phyloP scores from a whole-genome alignment of 1,140 invertebrate genomes.

The Drosophila ananassae region DNA sequence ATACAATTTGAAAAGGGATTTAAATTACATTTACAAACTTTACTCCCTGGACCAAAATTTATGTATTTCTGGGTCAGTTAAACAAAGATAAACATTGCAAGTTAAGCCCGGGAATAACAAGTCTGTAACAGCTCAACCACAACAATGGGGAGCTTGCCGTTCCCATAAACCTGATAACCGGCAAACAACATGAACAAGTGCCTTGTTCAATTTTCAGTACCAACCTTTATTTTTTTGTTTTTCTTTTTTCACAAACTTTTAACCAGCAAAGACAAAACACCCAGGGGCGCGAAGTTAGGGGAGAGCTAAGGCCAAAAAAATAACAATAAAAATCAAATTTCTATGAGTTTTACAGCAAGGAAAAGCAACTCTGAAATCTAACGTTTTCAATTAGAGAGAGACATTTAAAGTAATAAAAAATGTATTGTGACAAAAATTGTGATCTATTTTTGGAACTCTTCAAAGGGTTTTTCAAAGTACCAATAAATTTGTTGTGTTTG shows the following conservation, averaged over 20 bases:
- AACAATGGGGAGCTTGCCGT: conserved; percentile 21
- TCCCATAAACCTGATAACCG: conserved; percentile 44
- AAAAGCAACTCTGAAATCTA: conserved; percentile 40
- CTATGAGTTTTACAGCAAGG: conserved; percentile 26
- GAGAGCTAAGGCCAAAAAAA: conserved; percentile 39
- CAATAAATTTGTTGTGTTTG: too few relatives aligned
- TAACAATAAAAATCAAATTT: conserved; percentile 55
- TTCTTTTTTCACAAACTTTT: conserved; percentile 37
- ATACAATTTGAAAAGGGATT: conserved; percentile 20
- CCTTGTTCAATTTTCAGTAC: conserved; percentile 27
- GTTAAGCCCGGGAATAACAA: conserved; percentile 43
- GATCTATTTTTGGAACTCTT: too few relatives aligned
- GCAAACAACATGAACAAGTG: conserved; percentile 38
- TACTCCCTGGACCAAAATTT: conserved; percentile 43
- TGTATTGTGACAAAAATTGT: background rate
- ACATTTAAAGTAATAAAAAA: background rate
- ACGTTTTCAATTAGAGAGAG: conserved; percentile 64
- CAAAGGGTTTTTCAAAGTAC: too few relatives aligned
- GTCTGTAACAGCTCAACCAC: conserved; percentile 25
- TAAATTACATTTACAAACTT: conserved; percentile 35
- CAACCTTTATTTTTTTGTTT: background rate
- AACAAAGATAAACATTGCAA: conserved; percentile 61
- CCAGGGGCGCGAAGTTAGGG: conserved; percentile 32
- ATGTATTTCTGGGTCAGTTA: conserved; percentile 62
- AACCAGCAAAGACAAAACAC: conserved; percentile 41